Evolutionary conservation across 2,888 invertebrate genomes (phyloP), one percentile per base, ranked within the genome.

Genomic region (Glyphotaelius pellucidus): DNA sequence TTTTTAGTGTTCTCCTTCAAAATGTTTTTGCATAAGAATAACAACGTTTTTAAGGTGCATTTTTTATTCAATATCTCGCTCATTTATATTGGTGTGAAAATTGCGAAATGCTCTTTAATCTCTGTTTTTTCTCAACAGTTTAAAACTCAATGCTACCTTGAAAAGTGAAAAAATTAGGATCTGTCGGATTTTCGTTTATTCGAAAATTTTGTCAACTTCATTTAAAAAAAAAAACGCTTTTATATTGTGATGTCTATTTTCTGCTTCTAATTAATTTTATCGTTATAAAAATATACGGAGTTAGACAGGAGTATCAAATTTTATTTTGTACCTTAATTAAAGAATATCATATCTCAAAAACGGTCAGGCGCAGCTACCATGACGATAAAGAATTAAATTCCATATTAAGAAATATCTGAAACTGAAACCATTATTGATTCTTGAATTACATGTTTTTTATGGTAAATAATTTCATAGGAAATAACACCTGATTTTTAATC

Each of bases 391-490:
- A 86, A 86, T 86, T 86, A 86, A 12, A 52, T 86, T 86, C 86
- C 86, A 86, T n/a, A 42, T 86, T 86, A 47, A 86, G 86, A 52
- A 86, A 47, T 47, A 86, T 0, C 47, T 86, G 86, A 86, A 86
- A 86, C 42, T 42, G 42, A 86, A n/a, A 86, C 86, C 86, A 30
- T 52, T 42, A 42, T 38, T 30, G 42, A 42, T 47, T 86, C 86
- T 86, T 38, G 47, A 42, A 86, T 86, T 86, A 86, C 86, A 86
- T 86, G 15, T 86, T 86, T 30, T 86, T 86, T 85, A 86, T 30
- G 42, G 25, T 81, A 32, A 32, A 81, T 81, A 81, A 81, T 81
- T 32, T 81, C 19, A 25, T 32, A 31, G 31, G 15, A 32, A 81
- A 31, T 32, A 81, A 67, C 25, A 67, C 67, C 19, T 52, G 52